Evolutionary conservation across 2,797 vertebrate genomes (phyloP).

Genomic region (Enteromius anoplus): DNA sequence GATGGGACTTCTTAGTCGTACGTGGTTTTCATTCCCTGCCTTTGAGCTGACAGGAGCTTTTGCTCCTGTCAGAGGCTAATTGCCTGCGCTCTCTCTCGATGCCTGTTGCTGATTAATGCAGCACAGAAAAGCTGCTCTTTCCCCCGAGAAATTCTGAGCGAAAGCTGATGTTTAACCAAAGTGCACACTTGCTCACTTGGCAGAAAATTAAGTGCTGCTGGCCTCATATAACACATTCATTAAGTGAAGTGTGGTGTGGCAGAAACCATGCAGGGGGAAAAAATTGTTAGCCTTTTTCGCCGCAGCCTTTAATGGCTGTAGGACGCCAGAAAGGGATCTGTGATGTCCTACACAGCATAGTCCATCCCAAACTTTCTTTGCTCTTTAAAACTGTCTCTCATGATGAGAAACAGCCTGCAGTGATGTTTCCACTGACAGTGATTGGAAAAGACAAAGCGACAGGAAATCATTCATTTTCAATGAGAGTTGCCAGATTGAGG

Average conservation of each 20-base stretch:
- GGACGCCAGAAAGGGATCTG: background rate
- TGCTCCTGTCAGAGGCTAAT: constrained; percentile 37
- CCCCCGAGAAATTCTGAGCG: background rate
- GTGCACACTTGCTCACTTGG: background rate
- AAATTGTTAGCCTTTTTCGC: background rate
- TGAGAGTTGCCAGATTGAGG: background rate
- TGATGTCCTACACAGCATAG: background rate
- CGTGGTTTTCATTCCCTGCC: constrained; percentile 36
- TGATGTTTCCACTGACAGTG: background rate
- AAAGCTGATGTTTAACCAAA: constrained; percentile 37
- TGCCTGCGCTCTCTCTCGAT: constrained; percentile 12
- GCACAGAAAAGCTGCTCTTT: constrained; percentile 11
- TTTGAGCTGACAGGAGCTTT: constrained; percentile 42
- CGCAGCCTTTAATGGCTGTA: rapidly evolving
- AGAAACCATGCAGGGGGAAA: background rate
- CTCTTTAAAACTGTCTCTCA: background rate
- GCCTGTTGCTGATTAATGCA: constrained; percentile 45
- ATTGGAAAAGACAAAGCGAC: background rate
- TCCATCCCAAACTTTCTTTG: background rate
- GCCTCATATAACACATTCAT: background rate
- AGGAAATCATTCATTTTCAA: background rate
- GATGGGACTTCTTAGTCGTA: constrained; percentile 1
- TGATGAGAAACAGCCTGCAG: background rate
- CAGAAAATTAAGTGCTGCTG: background rate
- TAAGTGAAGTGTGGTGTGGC: background rate